Evolutionary conservation across 2,888 invertebrate genomes (phyloP), one percentile per base, ranked within the genome.

Genomic region (Tortricodes alternella): DNA sequence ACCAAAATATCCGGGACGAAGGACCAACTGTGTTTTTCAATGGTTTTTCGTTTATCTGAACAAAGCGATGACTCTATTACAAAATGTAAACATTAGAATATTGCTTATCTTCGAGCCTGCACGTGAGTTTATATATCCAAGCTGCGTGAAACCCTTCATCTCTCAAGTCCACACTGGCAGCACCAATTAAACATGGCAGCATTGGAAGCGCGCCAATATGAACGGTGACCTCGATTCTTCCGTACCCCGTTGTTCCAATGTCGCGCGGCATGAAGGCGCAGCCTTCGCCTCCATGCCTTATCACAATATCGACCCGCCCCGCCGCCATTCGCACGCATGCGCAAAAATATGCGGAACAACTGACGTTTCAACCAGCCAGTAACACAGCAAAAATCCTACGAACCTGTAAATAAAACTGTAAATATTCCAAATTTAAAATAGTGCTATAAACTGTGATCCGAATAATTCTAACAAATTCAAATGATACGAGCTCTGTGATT

Each of bases 231-330:
- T 85, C 84, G 80, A 78, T 86, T 74, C 73, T 67, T 71, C 71
- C 74, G 80, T 80, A 87, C 83, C 87, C 86, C 77, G 80, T 81
- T 84, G 73, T 64, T 68, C 79, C 81, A 83, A 82, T 80, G 80
- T 78, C 82, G 79, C 77, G 74, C 73, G 68, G 70, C 74, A 83
- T 83, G 83, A 74, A 81, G 81, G 84, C 78, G 74, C 78, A 84
- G 79, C 79, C 83, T 80, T 81, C 76, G 62, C 65, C 46, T 19
- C 61, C 70, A 67, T 72, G 68, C 71, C 71, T 83, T 86, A 85
- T 84, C 62, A 62, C 60, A 61, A 72, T 86, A 86, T 86, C 86
- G 86, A 86, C 85, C 83, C 74, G 66, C 63, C 13, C 63, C 50
- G 39, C 70, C 66, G 77, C 76, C 78, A 78, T 78, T 53, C 76